Base-by-base conservation (phyloP, 2,888 invertebrate species). In the Lasioglossum pauxillum region DNA sequence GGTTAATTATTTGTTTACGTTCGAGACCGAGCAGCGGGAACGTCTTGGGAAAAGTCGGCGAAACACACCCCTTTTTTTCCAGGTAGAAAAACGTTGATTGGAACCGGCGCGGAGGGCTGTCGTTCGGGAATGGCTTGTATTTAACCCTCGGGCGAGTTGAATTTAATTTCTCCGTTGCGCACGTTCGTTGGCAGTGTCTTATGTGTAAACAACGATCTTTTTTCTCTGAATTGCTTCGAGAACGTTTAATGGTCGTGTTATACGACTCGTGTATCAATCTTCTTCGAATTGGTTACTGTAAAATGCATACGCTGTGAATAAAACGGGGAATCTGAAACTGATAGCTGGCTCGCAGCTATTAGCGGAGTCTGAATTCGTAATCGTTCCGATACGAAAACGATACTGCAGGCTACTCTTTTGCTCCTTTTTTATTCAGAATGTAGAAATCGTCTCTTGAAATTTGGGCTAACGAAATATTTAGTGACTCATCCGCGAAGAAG, bases 1-100 rank as follows among this genome's bases (percentile, higher is more conserved):
- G 41, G 44, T 27, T 76, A 76, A 76, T 76, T 76, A 57, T 76
- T 76, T 64, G 53, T 60, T 76, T 76, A 44, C 69, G 41, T 44
- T 76, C 44, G 12, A 10, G 75, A 23, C 31, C 67, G 31, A 67
- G 67, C 31, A 31, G 67, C 31, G 16, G 60, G 19, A 35, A 23
- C 67, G 19, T 67, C 67, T 67, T 67, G 23, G 67, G 53, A 67
- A 67, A 67, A 67, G 35, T 67, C 19, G 35, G 8, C 19, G 67
- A 64, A 44, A 7, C 31, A 64, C n/a, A 31, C 31, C 64, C 64
- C 5, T 27, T 16, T 27, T 23, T 64, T 14, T 27, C 27, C 64
- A 31, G 64, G 14, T 64, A 31, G 14, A 16, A 64, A 27, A 64
- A 64, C 64, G 31, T 64, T 64, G 31, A 64, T 64, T 64, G 64